Base-by-base conservation (phyloP, 1,140 invertebrate genomes). In the Drosophila athabasca region DNA sequence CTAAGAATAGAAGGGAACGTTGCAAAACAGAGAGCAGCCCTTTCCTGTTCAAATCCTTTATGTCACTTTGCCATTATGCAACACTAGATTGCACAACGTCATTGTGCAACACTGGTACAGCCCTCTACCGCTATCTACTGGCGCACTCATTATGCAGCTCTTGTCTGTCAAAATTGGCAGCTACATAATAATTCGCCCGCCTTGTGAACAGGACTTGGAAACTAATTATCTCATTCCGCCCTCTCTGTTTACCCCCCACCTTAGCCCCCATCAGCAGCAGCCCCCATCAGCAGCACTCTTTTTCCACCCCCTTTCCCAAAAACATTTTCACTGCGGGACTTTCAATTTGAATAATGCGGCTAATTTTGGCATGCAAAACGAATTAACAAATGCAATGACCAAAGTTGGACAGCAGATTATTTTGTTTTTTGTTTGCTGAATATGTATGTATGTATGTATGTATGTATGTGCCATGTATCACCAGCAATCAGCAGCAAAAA, bases 91-190 rank as follows among this genome's bases (percentile, higher is more conserved):
- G 35, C 35, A 66, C 60, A 51, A 50, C 49, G 29, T 19, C 49
- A 49, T 19, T 29, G 17, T 49, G 8, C 15, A 3, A 5, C 45
- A 50, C 9, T 44, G 29, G 26, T 7, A 35, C 22, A n/a, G 17
- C 17, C 17, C 11, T 19, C 19, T 54, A 13, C 35, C 24, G 44
- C 13, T 50, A 24, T 41, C 45, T 13, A 62, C 41, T 67, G 50
- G 35, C n/a, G 35, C n/a, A 65, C 60, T 45, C 46, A 67, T 67
- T 65, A 65, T 52, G 61, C 62, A 46, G 39, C 61, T 52, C 35
- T 67, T 65, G 61, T 52, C 64, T 24, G 61, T 52, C 64, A 52
- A 65, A 67, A 46, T 65, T 67, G 64, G 35, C 64, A 67, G 46
- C 60, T 66, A 35, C 31, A 35, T 35, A 35, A 35, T 35, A 66